phyloP scores from a whole-genome alignment of 2,888 invertebrate genomes.

The Alcis repandata region DNA sequence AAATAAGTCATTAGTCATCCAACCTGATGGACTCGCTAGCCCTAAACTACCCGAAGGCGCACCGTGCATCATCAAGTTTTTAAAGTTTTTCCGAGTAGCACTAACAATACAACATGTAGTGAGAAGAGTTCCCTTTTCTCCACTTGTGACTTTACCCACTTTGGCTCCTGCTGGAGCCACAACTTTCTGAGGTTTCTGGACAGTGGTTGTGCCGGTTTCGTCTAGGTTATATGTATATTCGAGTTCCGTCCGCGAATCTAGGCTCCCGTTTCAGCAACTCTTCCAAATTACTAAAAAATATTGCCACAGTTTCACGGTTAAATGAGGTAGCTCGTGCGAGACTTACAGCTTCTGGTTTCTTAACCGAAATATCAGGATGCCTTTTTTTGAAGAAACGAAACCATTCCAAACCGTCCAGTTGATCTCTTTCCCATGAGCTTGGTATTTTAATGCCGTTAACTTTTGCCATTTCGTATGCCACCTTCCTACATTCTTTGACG shows the following conservation, averaged over 20 bases:
- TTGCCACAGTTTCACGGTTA: not conserved
- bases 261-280: no score
- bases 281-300: not conserved
- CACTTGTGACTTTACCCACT: slow-evolving; percentile 55
- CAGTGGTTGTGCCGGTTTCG: no score
- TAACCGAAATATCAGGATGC: not conserved
- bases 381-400: not conserved
- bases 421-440: not conserved
- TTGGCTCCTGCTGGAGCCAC: no score
- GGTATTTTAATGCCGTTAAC: not conserved
- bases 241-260: no score
- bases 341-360: not conserved
- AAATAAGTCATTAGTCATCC: slow-evolving; percentile 36
- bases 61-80: slow-evolving; percentile 42
- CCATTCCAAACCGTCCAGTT: not conserved
- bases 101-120: slow-evolving; percentile 57
- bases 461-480: not conserved
- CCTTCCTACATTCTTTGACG: not conserved
- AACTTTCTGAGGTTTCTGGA: no score
- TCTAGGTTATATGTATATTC: no score
- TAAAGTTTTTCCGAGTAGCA: slow-evolving; percentile 59
- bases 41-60: slow-evolving; percentile 33
- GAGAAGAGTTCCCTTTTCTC: slow-evolving; percentile 57
- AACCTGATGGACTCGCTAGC: slow-evolving; percentile 30
- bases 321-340: not conserved